Evolutionary conservation across 2,888 invertebrate genomes (phyloP), one percentile per base, ranked within the genome.

Genomic region (Eumacrocentrus americanus): DNA sequence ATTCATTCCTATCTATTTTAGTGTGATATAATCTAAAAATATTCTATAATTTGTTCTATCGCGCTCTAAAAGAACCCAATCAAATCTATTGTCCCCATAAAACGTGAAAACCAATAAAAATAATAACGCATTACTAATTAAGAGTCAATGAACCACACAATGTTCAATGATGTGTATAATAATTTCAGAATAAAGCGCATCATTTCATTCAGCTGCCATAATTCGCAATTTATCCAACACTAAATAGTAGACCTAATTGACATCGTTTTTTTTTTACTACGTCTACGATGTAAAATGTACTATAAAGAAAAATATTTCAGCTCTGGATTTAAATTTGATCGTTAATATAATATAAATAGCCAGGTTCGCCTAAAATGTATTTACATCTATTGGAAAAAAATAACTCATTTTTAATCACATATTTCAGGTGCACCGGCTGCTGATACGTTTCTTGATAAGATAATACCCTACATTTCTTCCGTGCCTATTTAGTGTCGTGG

Each of bases 401-500:
- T 18, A 22, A 29, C 11, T 23, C 12, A n/a, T 51, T 48, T 37
- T 25, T 20, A 16, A 14, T 38, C 18, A 44, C 5, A 18, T 16
- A 47, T 18, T 42, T 69, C 55, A 71, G 14, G 65, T 59, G 42
- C 72, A 72, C 38, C 62, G 64, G 9, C 67, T 63, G 46, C 61
- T 62, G 7, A 56, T 23, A 40, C 62, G 66, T 53, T 68, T 70
- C 58, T 75, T 77, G 3, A 71, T 63, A n/a, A 72, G 60, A 34
- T 72, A 77, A 54, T 75, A 72, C n/a, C 76, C 76, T 37, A 74
- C 53, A 38, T 73, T 73, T 25, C 75, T 67, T 25, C 73, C 69
- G 38, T 58, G 71, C 54, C 72, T 69, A 16, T 63, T 73, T 20
- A 70, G 55, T 25, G 58, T 66, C 12, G 63, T 40, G 1, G 64